Evolutionary conservation across 2,113 vertebrate species (phyloP), one percentile per base, ranked within the genome.

Genomic region (Pluvialis apricaria): DNA sequence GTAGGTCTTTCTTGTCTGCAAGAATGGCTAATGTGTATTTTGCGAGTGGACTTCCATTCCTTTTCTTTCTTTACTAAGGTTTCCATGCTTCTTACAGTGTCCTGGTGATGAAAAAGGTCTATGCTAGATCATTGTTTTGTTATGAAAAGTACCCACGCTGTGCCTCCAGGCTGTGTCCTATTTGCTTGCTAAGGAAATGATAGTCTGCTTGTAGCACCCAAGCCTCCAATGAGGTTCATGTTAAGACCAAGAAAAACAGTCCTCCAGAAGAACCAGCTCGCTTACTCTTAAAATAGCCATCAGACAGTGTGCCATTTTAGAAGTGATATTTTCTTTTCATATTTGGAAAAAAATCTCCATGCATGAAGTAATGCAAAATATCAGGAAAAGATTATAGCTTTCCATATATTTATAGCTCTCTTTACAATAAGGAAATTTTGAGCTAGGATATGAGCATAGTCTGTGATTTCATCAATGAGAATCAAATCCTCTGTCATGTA

Each of bases 141-240:
- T 96, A 85, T 87, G 51, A 96, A 91, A 86, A 57, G 20, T 85
- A 92, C 32, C 49, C 86, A 86, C 20, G 34, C 73, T 78, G 11
- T 36, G 28, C 77, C 15, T 80, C n/a, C 64, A 90, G 76, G 49
- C 47, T 80, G 47, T 32, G 29, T 38, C 70, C 22, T 95, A 71
- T 93, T 96, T 95, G 64, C 91, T 97, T 96, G 95, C 79, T 72
- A 62, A 95, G 92, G 85, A 95, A 97, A 96, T 76, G 25, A 57
- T 72, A 90, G 42, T 92, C 94, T 88, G 83, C 80, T 91, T 96
- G 52, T 88, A 92, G 86, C 75, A 86, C 60, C 68, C 71, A 85
- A 92, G 24, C 21, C 29, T 10, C 9, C 19, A 54, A 0, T 32
- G 54, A 78, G 11, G 12, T 91, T 86, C 77, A 25, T 47, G 32